These are phyloP conservation scores for Phanerotoma sp. DNA, from an alignment of 2,888 invertebrate species.

Conservation along the genomic window DNA sequence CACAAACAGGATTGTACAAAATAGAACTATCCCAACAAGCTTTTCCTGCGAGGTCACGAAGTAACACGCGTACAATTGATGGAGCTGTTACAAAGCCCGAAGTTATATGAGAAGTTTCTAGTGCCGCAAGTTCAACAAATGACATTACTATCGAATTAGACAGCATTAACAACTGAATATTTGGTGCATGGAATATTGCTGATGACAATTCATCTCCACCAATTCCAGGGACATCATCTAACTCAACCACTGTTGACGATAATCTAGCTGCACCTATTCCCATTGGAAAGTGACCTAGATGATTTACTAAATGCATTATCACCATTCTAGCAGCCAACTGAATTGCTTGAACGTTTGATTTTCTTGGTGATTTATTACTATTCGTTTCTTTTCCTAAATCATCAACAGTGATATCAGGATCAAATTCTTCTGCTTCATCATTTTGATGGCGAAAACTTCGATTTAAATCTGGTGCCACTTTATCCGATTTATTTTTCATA, in stretches of 20 bases:
- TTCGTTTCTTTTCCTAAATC: slow-evolving; percentile 63
- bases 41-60: slow-evolving; percentile 91
- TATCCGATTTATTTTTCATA: slow-evolving; percentile 48
- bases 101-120: slow-evolving; percentile 77
- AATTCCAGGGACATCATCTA: slow-evolving; percentile 81
- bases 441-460: slow-evolving; percentile 49
- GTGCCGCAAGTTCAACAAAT: slow-evolving; percentile 83
- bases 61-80: slow-evolving; percentile 71
- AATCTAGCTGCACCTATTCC: slow-evolving; percentile 85
- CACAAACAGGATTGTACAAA: slow-evolving; percentile 73
- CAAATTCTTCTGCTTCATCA: slow-evolving; percentile 65
- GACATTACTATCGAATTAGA: slow-evolving; percentile 83
- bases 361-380: slow-evolving; percentile 46
- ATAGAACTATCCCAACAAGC: slow-evolving; percentile 96
- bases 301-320: slow-evolving; percentile 85
- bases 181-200: slow-evolving; percentile 80
- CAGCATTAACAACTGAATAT: slow-evolving; percentile 81
- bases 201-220: slow-evolving; percentile 75
- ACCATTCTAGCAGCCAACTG: slow-evolving; percentile 66
- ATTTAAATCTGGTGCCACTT: slow-evolving; percentile 33
- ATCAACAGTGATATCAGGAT: slow-evolving; percentile 71
- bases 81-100: slow-evolving; percentile 53
- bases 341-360: slow-evolving; percentile 58
- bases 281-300: slow-evolving; percentile 93
- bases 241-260: slow-evolving; percentile 87